Base-by-base conservation (phyloP, 2,797 vertebrate species). In the Numenius phaeopus region DNA sequence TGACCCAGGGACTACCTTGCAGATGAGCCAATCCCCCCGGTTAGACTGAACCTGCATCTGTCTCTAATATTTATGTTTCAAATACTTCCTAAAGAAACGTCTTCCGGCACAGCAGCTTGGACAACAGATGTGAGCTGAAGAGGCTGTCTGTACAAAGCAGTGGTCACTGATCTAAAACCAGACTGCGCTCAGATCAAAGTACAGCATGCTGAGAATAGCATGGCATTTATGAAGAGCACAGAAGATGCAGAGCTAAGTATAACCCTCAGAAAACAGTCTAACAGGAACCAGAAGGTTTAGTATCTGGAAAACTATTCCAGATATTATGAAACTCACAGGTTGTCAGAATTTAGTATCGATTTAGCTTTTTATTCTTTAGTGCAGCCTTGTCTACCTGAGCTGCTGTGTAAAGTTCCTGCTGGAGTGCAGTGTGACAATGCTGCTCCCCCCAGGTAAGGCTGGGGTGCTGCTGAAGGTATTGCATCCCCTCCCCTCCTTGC, bases 401-500 rank as follows among this genome's bases (percentile, higher is more conserved):
- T 37, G 27, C 72, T 14, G 14, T 40, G 65, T 18, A 7, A 29
- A 2, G n/a, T 24, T 58, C 13, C n/a, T 61, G 20, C 6, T 42
- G 50, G 12, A 24, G 20, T 4, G 20, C 73, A 40, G 37, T 1
- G 11, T 57, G 83, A 7, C 29, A 32, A 5, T 57, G 6, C 49
- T 29, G 26, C 40, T 67, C 10, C 40, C 19, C 21, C 46, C 50
- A 24, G 2, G 0, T 32, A 18, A 32, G 54, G 39, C 20, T 21
- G 30, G 40, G 62, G 13, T 61, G 62, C 75, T 87, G 75, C 70
- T 47, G 10, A 19, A 47, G 37, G 27, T 29, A 2, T 18, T 58
- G 16, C 27, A 6, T 27, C 20, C 10, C 3, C 39, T 46, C 4
- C 16, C 5, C 21, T 16, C 59, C 10, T 32, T 6, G 0, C 10